Percentiles rank a stretch among this genome's conserved stretches.
These are phyloP conservation scores for Thalpophila matura DNA, from an alignment of 2,888 invertebrate species.

Conservation along the genomic window DNA sequence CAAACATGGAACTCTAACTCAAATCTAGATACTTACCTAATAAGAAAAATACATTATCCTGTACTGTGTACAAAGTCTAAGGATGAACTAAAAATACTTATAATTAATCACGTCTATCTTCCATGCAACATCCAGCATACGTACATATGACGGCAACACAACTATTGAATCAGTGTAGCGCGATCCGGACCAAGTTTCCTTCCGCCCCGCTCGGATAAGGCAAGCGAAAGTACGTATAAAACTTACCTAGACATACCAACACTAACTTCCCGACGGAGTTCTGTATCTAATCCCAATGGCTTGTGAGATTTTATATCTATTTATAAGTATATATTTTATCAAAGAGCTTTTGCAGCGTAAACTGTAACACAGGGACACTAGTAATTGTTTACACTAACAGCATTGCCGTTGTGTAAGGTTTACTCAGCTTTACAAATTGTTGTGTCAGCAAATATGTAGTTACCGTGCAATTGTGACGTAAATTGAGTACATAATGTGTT, in stretches of 20 bases:
- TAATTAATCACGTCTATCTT: constrained; percentile 1
- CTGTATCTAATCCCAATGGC: constrained; percentile 46
- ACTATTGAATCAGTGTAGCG: constrained; percentile 48
- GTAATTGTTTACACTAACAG: constrained; percentile 17
- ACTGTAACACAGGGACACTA: not conserved
- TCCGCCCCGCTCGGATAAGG: constrained; percentile 53
- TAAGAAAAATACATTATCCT: no score
- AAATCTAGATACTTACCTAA: no score
- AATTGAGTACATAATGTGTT: constrained; percentile 40
- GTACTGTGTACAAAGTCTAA: no score
- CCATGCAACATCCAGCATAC: not conserved
- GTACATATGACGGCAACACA: constrained; percentile 29
- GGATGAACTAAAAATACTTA: not conserved
- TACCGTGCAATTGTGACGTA: constrained; percentile 34
- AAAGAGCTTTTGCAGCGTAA: not conserved
- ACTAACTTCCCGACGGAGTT: constrained; percentile 47
- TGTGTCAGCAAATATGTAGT: constrained; percentile 30
- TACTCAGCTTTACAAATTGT: constrained; percentile 21
- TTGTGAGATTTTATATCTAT: constrained; percentile 32
- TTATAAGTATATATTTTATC: constrained; percentile 26
- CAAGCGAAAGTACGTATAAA: constrained; percentile 53
- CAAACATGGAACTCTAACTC: no score
- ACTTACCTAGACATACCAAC: constrained; percentile 52
- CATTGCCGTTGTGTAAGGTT: constrained; percentile 11
- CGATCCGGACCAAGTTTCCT: constrained; percentile 52